Evolutionary conservation across 2,888 invertebrate species (phyloP).

Genomic region (Spilosoma lubricipeda): DNA sequence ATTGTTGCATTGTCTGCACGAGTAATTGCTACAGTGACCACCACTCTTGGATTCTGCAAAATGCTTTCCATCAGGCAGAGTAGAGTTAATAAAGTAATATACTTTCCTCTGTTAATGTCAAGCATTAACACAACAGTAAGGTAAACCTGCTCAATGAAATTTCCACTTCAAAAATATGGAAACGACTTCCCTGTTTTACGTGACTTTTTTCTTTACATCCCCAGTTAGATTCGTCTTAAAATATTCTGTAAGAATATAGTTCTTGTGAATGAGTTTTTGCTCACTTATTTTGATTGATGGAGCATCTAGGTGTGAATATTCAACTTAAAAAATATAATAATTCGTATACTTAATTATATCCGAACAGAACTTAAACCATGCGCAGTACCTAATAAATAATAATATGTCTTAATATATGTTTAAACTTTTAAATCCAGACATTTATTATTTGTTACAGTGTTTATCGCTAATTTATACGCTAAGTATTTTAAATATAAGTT

Average conservation of each 20-base stretch:
- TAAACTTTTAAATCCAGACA: neutral
- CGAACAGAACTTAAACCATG: neutral
- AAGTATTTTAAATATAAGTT: neutral
- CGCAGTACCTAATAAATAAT: neutral
- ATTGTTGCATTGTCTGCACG: no score
- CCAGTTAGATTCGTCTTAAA: neutral
- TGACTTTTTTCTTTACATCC: no score
- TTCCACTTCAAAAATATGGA: no score
- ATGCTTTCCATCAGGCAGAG: no score
- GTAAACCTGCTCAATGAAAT: no score
- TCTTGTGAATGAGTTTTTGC: neutral
- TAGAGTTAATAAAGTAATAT: no score
- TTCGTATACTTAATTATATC: neutral
- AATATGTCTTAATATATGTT: neutral
- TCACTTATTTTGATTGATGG: neutral
- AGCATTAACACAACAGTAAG: no score
- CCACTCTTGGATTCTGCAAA: no score
- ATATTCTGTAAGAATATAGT: neutral
- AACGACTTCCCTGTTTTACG: no score
- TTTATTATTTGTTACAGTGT: neutral
- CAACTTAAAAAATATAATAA: neutral
- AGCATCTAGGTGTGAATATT: neutral
- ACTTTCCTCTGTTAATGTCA: no score
- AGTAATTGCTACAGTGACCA: no score
- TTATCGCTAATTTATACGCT: neutral